Percentiles rank a stretch among this genome's conserved stretches.
Conservation (phyloP, 2,797 vertebrate species). For the Acomys russatus region DNA sequence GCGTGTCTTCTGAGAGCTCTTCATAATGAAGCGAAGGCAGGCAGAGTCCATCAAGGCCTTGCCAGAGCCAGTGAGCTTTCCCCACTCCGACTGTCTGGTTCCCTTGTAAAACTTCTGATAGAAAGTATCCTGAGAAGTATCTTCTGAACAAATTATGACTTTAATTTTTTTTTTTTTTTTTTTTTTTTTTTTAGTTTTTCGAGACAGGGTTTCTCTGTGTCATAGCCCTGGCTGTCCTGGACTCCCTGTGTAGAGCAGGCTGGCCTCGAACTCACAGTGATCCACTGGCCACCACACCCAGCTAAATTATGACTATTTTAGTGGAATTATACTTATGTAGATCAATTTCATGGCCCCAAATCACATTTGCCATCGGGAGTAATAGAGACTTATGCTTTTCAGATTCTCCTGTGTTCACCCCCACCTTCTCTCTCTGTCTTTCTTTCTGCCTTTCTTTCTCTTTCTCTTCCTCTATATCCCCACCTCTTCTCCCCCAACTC, state of each 20-base stretch:
- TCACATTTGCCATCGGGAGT: slow-evolving; percentile 60
- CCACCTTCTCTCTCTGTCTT: not conserved
- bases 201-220: no score
- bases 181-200: no score
- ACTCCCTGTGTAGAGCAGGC: no score
- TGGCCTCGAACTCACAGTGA: no score
- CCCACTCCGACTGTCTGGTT: slow-evolving; percentile 62
- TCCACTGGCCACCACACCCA: no score
- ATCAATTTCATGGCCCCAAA: slow-evolving; percentile 76
- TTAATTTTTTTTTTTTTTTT: slow-evolving; percentile 29
- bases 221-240: no score
- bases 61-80: slow-evolving; percentile 57
- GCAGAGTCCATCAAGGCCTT: slow-evolving; percentile 2
- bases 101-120: slow-evolving; percentile 68
- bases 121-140: slow-evolving; percentile 72
- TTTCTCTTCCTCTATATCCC: no score
- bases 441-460: not conserved
- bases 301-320: slow-evolving; percentile 69
- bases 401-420: not conserved
- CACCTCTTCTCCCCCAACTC: not conserved
- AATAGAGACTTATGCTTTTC: slow-evolving; percentile 63
- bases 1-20: not conserved
- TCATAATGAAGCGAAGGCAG: slow-evolving; percentile 60
- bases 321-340: slow-evolving; percentile 76
- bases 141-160: slow-evolving; percentile 71